phyloP scores from a whole-genome alignment of 1,140 invertebrate species.

The Ceratosolen fusciceps region DNA sequence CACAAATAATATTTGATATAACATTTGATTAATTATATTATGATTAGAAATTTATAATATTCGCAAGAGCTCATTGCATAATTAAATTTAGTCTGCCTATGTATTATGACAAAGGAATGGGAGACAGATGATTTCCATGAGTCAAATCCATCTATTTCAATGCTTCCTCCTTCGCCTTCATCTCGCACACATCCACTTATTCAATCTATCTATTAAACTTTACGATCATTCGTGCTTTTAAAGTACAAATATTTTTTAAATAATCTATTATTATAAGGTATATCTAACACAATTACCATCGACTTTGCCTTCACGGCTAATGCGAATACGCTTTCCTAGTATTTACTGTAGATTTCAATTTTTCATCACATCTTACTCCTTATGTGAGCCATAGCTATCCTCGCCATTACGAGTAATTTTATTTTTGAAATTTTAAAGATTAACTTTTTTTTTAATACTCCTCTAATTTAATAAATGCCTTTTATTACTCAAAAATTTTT shows the following conservation, averaged over 20 bases:
- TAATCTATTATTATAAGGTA: background rate
- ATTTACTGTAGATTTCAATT: no score
- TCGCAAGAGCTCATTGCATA: background rate
- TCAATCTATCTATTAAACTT: background rate
- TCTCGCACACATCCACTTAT: background rate
- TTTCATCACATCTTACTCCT: no score
- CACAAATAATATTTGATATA: background rate
- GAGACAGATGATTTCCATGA: background rate
- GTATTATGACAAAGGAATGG: background rate
- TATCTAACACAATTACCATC: no score
- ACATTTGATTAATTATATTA: background rate
- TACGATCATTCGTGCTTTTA: background rate
- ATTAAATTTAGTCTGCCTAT: background rate
- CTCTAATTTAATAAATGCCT: no score
- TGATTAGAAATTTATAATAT: background rate
- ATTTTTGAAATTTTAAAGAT: conserved; percentile 16
- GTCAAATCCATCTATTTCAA: background rate
- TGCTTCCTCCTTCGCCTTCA: background rate
- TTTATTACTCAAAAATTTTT: no score
- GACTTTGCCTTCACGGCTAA: no score
- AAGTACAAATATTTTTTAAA: background rate
- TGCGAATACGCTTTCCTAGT: no score
- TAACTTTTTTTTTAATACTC: background rate
- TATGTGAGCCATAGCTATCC: background rate
- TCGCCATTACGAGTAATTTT: background rate